phyloP scores from a whole-genome alignment of 2,113 vertebrate species.

The Picathartes gymnocephalus region DNA sequence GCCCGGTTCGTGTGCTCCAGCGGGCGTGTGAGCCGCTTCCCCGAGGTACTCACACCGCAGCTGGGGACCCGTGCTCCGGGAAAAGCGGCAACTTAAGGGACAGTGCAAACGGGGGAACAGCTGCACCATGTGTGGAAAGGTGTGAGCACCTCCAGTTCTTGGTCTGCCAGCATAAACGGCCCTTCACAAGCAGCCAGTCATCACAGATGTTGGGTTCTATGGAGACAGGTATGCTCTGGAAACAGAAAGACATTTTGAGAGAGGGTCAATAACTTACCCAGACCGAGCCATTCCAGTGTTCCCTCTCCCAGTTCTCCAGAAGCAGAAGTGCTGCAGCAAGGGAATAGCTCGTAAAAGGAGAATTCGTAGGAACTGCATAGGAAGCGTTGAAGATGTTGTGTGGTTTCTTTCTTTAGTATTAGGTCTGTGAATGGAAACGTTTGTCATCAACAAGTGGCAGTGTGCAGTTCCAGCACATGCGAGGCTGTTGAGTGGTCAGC shows the following conservation, averaged over 20 bases:
- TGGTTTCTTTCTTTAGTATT: not conserved
- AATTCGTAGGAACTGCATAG: not conserved
- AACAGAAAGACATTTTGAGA: not conserved
- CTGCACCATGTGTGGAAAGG: fast-evolving
- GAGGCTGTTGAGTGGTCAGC: not conserved
- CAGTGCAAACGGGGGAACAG: not conserved
- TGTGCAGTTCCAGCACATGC: not conserved
- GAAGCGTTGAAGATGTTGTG: not conserved
- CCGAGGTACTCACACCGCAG: fast-evolving
- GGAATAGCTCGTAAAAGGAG: not conserved
- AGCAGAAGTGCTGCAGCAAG: not conserved
- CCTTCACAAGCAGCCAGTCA: not conserved
- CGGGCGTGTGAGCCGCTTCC: not conserved
- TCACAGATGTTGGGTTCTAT: fast-evolving
- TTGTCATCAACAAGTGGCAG: not conserved
- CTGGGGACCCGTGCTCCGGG: not conserved
- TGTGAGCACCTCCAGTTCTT: fast-evolving
- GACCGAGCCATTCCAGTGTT: not conserved
- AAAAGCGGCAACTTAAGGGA: too few species aligned
- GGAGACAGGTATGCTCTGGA: not conserved
- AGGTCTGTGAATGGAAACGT: not conserved
- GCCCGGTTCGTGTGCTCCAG: not conserved
- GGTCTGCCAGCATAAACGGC: fast-evolving
- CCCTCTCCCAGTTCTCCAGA: not conserved
- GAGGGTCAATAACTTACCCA: not conserved